phyloP scores from a whole-genome alignment of 2,113 vertebrate genomes.

The Oreochromis niloticus region DNA sequence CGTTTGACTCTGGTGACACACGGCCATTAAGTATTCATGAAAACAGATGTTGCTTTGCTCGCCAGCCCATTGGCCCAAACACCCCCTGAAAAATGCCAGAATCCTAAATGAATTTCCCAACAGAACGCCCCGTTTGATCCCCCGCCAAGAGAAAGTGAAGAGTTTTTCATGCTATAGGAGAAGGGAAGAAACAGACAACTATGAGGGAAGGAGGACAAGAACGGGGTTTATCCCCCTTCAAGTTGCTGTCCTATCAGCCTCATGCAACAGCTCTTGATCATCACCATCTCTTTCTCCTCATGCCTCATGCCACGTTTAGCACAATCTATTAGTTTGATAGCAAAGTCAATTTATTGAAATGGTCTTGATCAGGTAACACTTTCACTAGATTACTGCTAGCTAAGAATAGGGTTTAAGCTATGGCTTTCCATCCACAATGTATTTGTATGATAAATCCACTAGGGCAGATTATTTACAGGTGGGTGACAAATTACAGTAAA shows the following conservation, averaged over 20 bases:
- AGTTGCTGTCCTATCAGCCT: not conserved
- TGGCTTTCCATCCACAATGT: not conserved
- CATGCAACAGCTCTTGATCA: constrained; percentile 12
- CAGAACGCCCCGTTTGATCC: constrained; percentile 38
- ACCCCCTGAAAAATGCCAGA: constrained; percentile 43
- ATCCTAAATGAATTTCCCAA: constrained; percentile 57
- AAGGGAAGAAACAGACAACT: not conserved
- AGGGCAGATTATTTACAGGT: not conserved
- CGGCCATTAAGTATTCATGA: constrained; percentile 62
- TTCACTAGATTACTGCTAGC: constrained; percentile 48
- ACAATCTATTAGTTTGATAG: constrained; percentile 61
- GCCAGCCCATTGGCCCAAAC: constrained; percentile 49
- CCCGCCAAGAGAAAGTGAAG: constrained; percentile 45
- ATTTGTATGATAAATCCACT: not conserved
- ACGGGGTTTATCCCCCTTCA: constrained; percentile 13
- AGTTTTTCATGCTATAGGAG: constrained; percentile 27
- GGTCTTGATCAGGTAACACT: constrained; percentile 38
- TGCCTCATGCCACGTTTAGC: constrained; percentile 37
- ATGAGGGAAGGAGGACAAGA: not conserved
- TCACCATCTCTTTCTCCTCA: not conserved
- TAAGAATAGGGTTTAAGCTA: constrained; percentile 49
- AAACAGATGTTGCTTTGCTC: constrained; percentile 64
- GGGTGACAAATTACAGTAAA: not conserved
- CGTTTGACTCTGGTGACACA: constrained; percentile 63
- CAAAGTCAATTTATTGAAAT: constrained; percentile 54